phyloP scores from a whole-genome alignment of 2,113 vertebrate species.

The Emydocephalus ijimae region DNA sequence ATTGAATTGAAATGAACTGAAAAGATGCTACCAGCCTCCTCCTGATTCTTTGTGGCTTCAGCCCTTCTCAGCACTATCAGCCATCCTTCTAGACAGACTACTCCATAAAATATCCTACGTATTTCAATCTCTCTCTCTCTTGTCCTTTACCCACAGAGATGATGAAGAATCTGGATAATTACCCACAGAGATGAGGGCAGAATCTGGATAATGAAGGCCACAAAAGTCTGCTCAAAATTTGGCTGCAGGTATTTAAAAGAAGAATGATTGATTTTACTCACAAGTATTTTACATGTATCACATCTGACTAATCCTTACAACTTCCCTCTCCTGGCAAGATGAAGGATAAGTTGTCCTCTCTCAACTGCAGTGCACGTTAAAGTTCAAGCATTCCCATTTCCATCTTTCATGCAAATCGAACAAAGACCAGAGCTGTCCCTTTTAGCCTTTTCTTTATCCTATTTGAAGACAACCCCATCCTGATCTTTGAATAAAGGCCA shows the following conservation, averaged over 20 bases:
- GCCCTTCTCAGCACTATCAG: neutral
- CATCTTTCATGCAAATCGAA: neutral
- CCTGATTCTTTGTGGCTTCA: neutral
- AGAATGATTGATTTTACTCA: neutral
- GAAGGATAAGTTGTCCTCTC: neutral
- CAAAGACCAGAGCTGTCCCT: neutral
- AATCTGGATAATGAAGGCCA: neutral
- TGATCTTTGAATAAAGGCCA: slow-evolving; percentile 3
- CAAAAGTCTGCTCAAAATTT: neutral
- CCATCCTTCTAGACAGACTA: neutral
- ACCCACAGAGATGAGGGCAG: neutral
- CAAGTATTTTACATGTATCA: neutral
- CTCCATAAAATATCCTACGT: neutral
- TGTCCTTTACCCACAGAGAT: neutral
- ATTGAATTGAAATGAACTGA: too few relatives aligned
- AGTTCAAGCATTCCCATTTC: neutral
- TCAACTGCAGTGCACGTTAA: neutral
- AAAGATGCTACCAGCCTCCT: neutral
- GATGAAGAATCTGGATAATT: neutral
- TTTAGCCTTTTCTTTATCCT: neutral
- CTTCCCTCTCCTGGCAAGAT: neutral
- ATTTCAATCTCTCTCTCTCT: neutral
- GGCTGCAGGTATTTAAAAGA: neutral
- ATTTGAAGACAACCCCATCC: neutral
- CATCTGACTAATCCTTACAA: neutral